phyloP scores from a whole-genome alignment of 2,797 vertebrate genomes.

The Anas georgica region DNA sequence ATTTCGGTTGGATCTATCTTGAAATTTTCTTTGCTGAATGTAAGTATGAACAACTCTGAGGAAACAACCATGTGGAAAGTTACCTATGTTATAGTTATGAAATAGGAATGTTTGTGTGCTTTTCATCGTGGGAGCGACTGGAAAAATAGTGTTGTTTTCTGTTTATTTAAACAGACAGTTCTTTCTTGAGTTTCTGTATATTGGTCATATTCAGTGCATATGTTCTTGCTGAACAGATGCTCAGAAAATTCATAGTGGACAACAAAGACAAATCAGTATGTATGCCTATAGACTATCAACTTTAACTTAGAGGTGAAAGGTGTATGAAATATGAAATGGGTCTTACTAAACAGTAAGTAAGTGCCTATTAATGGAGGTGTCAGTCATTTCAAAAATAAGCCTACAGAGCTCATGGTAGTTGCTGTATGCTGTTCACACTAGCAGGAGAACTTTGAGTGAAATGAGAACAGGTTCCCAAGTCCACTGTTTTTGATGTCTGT shows the following conservation, averaged over 20 bases:
- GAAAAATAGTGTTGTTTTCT: background rate
- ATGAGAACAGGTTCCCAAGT: background rate
- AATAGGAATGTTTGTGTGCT: background rate
- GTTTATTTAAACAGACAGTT: background rate
- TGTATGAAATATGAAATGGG: background rate
- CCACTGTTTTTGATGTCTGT: background rate
- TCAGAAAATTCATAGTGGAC: background rate
- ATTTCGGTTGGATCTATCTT: conserved; percentile 64
- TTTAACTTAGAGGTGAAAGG: background rate
- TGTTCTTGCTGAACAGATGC: background rate
- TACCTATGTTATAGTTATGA: background rate
- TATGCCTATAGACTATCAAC: background rate
- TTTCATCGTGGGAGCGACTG: background rate
- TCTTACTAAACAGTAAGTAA: background rate
- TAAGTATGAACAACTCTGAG: conserved; percentile 74
- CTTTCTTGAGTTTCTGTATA: background rate
- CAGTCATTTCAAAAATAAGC: background rate
- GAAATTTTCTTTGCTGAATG: conserved; percentile 83
- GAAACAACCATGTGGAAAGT: background rate
- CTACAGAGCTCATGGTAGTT: background rate
- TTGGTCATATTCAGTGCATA: background rate
- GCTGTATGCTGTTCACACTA: background rate
- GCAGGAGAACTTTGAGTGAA: background rate
- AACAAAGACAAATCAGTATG: too few species aligned
- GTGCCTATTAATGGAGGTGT: background rate